phyloP scores from a whole-genome alignment of 2,888 invertebrate species.

The Trissolcus japonicus region DNA sequence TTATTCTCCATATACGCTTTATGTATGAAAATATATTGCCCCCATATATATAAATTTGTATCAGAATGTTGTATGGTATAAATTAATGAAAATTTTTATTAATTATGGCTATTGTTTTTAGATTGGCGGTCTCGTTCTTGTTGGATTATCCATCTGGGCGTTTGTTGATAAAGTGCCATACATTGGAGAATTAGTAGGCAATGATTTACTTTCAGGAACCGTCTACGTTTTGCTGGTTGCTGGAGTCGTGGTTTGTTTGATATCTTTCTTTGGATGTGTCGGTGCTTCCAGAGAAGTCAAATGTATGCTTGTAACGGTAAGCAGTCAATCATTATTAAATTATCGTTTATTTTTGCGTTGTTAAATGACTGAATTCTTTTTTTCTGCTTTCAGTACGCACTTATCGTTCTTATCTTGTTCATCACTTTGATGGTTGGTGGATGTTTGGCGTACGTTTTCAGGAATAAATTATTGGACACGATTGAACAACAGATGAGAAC shows the following conservation, averaged over 20 bases:
- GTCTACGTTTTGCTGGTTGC: slow-evolving; percentile 90
- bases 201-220: slow-evolving; percentile 89
- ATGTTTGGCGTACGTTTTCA: slow-evolving; percentile 92
- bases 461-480: slow-evolving; percentile 86
- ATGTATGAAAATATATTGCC: no score
- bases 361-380: neutral
- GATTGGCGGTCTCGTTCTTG: slow-evolving; percentile 87
- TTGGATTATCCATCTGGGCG: slow-evolving; percentile 90
- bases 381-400: slow-evolving; percentile 86
- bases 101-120: slow-evolving; percentile 70
- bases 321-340: slow-evolving; percentile 64
- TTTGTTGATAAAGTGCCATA: slow-evolving; percentile 87
- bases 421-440: slow-evolving; percentile 94
- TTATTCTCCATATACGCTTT: no score
- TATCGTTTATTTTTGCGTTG: neutral
- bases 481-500: slow-evolving; percentile 88
- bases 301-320: slow-evolving; percentile 93
- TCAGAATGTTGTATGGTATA: no score
- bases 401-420: slow-evolving; percentile 91
- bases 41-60: no score
- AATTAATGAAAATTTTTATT: no score
- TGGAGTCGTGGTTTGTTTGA: slow-evolving; percentile 87
- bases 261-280: slow-evolving; percentile 93
- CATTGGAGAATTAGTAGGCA: slow-evolving; percentile 89
- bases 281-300: slow-evolving; percentile 96